A percentile compares a stretch with the other conserved stretches of the same genome.
These are phyloP conservation scores for Phocides pigmalion DNA, from an alignment of 1,140 invertebrate species.

Conservation along the genomic window DNA sequence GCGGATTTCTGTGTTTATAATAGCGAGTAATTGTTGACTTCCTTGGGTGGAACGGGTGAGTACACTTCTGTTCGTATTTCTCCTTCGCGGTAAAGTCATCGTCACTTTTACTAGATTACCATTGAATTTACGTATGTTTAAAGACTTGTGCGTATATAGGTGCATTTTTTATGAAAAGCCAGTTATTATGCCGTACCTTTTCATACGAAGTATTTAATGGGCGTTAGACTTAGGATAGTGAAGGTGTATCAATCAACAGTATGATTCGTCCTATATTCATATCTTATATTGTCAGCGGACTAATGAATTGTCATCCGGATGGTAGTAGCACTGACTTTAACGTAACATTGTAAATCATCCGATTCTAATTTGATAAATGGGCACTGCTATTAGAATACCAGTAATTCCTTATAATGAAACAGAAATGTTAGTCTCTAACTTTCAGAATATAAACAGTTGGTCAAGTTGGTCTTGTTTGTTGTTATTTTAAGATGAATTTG, in stretches of 20 bases:
- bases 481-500: too few relatives aligned
- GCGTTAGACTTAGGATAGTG: conserved; percentile 8
- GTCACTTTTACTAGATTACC: conserved; percentile 4
- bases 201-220: conserved; percentile 1
- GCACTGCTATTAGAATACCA: too few relatives aligned
- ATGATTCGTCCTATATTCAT: conserved; percentile 1
- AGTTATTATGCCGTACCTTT: background rate
- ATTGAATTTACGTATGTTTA: background rate
- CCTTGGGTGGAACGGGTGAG: conserved; percentile 76
- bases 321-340: conserved; percentile 1
- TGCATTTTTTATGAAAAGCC: background rate
- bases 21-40: conserved; percentile 70
- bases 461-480: too few relatives aligned
- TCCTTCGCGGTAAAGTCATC: conserved; percentile 50
- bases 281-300: background rate
- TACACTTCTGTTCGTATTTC: conserved; percentile 68
- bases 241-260: conserved; percentile 15
- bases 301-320: conserved; percentile 3
- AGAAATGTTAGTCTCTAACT: too few relatives aligned
- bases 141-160: background rate
- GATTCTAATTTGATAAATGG: conserved; percentile 1
- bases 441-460: too few relatives aligned
- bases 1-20: conserved; percentile 49
- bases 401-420: too few relatives aligned
- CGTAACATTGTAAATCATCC: background rate